A percentile compares a stretch with the other conserved stretches of the same genome.
Conservation (phyloP, 2,888 invertebrate species). For the Gandaritis pyraliata region DNA sequence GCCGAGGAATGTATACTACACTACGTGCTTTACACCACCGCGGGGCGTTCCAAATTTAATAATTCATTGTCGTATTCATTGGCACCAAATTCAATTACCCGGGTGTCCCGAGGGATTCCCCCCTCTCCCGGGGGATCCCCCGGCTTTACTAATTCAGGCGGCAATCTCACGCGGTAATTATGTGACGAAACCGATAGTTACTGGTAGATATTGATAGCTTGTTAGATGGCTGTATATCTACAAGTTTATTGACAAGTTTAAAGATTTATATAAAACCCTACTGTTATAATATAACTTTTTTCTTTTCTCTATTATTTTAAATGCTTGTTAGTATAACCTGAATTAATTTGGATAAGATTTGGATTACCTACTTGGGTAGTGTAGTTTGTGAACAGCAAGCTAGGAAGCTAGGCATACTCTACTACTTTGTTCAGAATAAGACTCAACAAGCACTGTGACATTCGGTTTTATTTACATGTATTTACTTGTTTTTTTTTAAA, state of each 20-base stretch:
- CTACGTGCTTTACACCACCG: conserved; percentile 33
- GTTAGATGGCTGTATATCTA: conserved; percentile 10
- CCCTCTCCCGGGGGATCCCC: conserved; percentile 30
- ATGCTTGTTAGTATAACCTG: too few relatives aligned
- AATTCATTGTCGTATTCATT: conserved; percentile 82
- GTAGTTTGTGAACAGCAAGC: too few relatives aligned
- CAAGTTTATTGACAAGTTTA: too few relatives aligned
- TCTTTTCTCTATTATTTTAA: too few relatives aligned
- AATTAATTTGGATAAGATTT: too few relatives aligned
- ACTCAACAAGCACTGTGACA: not conserved
- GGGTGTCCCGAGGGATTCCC: conserved; percentile 30
- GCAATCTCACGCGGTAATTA: conserved; percentile 79
- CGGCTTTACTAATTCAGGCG: conserved; percentile 78
- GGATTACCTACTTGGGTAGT: too few relatives aligned
- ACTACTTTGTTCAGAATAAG: too few relatives aligned
- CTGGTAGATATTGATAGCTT: conserved; percentile 15
- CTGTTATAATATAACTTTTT: too few relatives aligned
- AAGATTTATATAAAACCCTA: too few relatives aligned
- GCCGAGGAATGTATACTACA: conserved; percentile 43
- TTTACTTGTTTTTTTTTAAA: too few relatives aligned
- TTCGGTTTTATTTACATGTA: too few relatives aligned
- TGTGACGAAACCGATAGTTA: conserved; percentile 65
- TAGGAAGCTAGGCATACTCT: too few relatives aligned
- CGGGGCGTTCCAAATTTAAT: conserved; percentile 66
- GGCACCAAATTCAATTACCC: conserved; percentile 80